Percentiles rank a stretch among this genome's conserved stretches.
These are phyloP conservation scores for Hypomecis punctinalis DNA, from an alignment of 2,888 invertebrate species.

Conservation along the genomic window DNA sequence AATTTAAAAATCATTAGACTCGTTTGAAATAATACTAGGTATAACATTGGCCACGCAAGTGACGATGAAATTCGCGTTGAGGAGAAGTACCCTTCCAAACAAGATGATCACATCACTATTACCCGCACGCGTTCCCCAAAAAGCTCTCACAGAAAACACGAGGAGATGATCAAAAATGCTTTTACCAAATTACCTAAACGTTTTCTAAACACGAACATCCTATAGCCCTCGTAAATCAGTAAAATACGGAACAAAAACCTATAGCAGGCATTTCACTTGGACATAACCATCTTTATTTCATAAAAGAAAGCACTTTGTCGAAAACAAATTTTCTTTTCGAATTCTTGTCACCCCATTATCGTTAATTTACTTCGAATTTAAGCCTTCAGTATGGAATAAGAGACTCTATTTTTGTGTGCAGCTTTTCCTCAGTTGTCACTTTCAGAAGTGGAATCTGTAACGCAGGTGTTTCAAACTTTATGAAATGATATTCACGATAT, in stretches of 20 bases:
- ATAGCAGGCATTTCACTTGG: constrained; percentile 24
- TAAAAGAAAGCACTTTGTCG: constrained; percentile 33
- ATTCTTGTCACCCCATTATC: constrained; percentile 36
- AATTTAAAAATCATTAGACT: too few relatives aligned
- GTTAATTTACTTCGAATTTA: neutral
- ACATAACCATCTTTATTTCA: constrained; percentile 29
- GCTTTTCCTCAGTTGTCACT: constrained; percentile 12
- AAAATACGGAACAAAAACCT: constrained; percentile 25
- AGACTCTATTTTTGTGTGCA: constrained; percentile 8
- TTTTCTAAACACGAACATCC: constrained; percentile 18
- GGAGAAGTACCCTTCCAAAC: too few relatives aligned
- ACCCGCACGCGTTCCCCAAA: constrained; percentile 1
- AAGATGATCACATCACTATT: neutral
- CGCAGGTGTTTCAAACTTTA: constrained; percentile 41
- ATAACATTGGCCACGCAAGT: too few relatives aligned
- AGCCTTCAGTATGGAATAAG: neutral
- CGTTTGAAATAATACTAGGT: too few relatives aligned
- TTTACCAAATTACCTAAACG: constrained; percentile 17
- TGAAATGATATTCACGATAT: constrained; percentile 39
- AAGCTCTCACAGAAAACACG: neutral
- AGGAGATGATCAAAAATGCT: constrained; percentile 20
- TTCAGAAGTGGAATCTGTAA: constrained; percentile 25
- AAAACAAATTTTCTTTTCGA: constrained; percentile 39
- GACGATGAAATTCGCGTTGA: too few relatives aligned
- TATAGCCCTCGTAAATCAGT: constrained; percentile 26